phyloP scores from a whole-genome alignment of 2,797 vertebrate species.

The Hydrophis major region DNA sequence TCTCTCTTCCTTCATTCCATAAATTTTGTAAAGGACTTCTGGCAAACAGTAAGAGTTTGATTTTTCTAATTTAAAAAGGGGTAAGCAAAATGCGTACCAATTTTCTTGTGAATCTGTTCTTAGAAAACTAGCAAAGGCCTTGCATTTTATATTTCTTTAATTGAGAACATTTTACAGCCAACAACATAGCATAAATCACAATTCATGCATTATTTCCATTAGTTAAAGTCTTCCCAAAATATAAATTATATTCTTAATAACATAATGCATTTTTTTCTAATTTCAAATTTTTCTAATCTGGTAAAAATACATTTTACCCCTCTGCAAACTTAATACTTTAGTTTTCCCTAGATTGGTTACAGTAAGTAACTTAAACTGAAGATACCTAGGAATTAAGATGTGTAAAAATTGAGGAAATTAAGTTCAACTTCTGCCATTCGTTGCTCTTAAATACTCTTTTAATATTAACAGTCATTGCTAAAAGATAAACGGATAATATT shows the following conservation, averaged over 20 bases:
- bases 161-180: neutral
- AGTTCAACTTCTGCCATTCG: neutral
- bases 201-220: neutral
- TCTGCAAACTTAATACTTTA: neutral
- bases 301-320: neutral
- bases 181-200: neutral
- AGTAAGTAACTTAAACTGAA: neutral
- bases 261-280: neutral
- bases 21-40: constrained; percentile 95
- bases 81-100: neutral
- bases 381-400: neutral
- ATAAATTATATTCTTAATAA: neutral
- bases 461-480: neutral
- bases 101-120: neutral
- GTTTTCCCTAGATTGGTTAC: neutral
- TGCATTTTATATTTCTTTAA: neutral
- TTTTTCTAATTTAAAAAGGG: neutral
- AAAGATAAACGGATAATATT: constrained; percentile 1
- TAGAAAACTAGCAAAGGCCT: neutral
- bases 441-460: neutral
- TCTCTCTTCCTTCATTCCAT: constrained; percentile 91
- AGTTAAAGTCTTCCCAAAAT: neutral
- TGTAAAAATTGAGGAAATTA: neutral
- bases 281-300: neutral
- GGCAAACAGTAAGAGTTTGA: constrained; percentile 82